Conservation (phyloP, 2,113 vertebrate genomes). For the Xenus cinereus region DNA sequence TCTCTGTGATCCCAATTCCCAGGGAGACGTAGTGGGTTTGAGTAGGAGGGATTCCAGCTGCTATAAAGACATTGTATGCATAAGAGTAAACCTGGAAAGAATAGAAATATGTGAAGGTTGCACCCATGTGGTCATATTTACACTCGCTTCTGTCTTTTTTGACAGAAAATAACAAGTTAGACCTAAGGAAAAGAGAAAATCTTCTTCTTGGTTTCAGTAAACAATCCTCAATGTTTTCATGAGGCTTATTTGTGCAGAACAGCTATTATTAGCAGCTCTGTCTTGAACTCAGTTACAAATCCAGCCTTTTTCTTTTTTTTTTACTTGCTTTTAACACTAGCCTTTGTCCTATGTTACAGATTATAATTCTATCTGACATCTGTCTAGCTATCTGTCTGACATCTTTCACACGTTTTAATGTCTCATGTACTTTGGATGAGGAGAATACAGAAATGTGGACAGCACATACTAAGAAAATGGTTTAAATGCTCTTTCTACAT, state of each 20-base stretch:
- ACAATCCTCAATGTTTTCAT: background rate
- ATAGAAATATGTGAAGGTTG: background rate
- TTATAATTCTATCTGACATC: background rate
- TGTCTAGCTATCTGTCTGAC: background rate
- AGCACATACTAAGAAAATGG: background rate
- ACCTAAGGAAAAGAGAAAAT: background rate
- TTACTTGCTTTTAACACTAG: background rate
- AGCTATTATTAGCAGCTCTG: background rate
- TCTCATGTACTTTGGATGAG: background rate
- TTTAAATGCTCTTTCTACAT: background rate
- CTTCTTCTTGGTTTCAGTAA: background rate
- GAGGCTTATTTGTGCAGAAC: background rate
- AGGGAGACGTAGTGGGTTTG: conserved; percentile 75
- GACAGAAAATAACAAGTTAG: background rate
- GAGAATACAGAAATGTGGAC: background rate
- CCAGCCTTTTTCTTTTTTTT: background rate
- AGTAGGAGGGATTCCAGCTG: conserved; percentile 72
- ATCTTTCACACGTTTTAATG: background rate
- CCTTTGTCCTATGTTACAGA: background rate
- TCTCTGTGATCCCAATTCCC: conserved; percentile 77
- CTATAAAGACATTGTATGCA: conserved; percentile 77
- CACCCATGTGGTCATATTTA: background rate
- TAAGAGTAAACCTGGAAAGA: conserved; percentile 82
- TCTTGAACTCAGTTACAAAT: background rate
- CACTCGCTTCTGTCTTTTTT: background rate